Conservation (phyloP, 1,140 invertebrate species). For the Oppia nitens region DNA sequence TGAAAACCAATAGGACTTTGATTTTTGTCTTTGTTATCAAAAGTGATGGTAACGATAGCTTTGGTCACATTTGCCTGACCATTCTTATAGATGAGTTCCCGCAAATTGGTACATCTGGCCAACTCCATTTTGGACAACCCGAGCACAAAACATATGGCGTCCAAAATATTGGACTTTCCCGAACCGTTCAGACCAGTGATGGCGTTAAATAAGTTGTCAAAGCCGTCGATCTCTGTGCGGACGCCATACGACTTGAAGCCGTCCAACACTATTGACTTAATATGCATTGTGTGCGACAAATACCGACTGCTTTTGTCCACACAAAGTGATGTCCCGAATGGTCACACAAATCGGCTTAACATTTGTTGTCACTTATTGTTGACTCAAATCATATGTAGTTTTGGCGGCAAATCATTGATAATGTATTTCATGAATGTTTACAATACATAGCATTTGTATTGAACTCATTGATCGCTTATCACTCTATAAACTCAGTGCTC, state of each 20-base stretch:
- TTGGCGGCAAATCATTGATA: no score
- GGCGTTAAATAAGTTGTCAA: slow-evolving; percentile 91
- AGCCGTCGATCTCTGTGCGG: slow-evolving; percentile 76
- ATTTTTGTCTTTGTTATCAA: slow-evolving; percentile 72
- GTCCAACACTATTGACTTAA: slow-evolving; percentile 84
- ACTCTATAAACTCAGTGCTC: no score
- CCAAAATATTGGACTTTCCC: slow-evolving; percentile 96
- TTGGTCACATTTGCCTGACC: slow-evolving; percentile 91
- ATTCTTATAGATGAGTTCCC: slow-evolving; percentile 93
- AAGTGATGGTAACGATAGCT: slow-evolving; percentile 86
- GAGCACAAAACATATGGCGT: slow-evolving; percentile 93
- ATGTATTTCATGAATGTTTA: no score
- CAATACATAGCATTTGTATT: no score
- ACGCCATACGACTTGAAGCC: slow-evolving; percentile 97
- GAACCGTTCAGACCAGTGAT: slow-evolving; percentile 96
- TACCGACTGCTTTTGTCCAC: no score
- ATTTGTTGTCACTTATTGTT: no score
- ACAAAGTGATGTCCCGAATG: no score
- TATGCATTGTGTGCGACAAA: slow-evolving; percentile 75
- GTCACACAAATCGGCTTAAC: no score
- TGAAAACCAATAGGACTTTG: slow-evolving; percentile 85
- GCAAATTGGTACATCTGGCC: slow-evolving; percentile 52
- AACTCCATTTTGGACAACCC: slow-evolving; percentile 86
- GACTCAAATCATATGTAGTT: no score
- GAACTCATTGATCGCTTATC: no score